Base-by-base conservation (phyloP, 1,140 invertebrate genomes). In the Orchestia grillus region DNA sequence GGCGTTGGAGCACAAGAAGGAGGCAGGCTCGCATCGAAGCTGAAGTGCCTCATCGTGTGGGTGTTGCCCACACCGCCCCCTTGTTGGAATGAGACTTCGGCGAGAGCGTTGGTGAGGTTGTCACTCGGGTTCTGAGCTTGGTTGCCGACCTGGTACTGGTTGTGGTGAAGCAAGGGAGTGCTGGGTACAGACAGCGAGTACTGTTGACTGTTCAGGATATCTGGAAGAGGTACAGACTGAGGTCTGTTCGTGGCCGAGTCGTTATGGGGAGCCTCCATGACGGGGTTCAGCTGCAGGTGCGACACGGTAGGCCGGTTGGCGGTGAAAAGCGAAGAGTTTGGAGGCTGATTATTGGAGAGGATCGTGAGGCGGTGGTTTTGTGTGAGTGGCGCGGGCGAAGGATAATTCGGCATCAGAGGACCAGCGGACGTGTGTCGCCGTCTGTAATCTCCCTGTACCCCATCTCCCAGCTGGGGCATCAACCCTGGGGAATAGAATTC, bases 151-250 rank as follows among this genome's bases (percentile, higher is more conserved):
- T 11, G 97, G 97, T 96, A 97, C 97, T 95, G 96, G 92, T 94
- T 94, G 96, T 57, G 97, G 97, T 16, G 96, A 1, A 96, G 96
- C 44, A 97, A 43, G 28, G 97, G 97, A 6, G 97, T 97, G 77
- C 96, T 97, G 42, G 97, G 97, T 87, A 97, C 96, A 16, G 97
- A 97, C 91, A 96, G 95, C 47, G 95, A 94, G 91, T 95, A 77
- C 41, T 44, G 92, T 47, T 94, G 92, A 40, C 44, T 94, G 95
- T 77, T 96, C 44, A 96, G 96, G 98, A 98, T 98, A 95, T 98
- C 98, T 97, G 98, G 98, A n/a, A 98, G 97, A 0, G 98, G 98
- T 44, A 98, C 98, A 0, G 98, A 98, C 97, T 98, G 98, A 6
- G 98, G 98, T 90, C 98, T 97, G 96, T 98, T 98, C 40, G 62